These are phyloP conservation scores for Copidosoma aretas DNA, from an alignment of 2,888 invertebrate genomes.

Conservation along the genomic window DNA sequence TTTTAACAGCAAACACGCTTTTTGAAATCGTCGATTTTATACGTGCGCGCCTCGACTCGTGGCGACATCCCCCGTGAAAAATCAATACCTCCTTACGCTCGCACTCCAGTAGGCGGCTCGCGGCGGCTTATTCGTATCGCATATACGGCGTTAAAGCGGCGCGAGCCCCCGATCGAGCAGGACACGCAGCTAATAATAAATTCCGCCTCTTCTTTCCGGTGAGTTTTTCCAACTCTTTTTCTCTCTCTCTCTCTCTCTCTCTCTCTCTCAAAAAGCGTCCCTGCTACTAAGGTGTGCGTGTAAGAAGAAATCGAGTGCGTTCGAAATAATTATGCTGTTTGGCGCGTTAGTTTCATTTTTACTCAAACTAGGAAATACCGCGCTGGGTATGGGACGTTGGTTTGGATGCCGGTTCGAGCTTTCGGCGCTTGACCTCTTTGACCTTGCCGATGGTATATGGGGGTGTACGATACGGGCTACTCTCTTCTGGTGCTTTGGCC, in stretches of 20 bases:
- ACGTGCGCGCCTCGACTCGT: conserved; percentile 10
- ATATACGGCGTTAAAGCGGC: background rate
- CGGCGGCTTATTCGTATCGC: conserved; percentile 27
- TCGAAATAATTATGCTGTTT: background rate
- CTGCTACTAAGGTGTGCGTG: background rate
- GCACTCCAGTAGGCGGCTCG: background rate
- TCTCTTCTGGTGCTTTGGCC: background rate
- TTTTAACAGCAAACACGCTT: too few species aligned
- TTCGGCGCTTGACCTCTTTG: conserved; percentile 34
- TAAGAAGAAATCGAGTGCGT: background rate
- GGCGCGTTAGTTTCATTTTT: background rate
- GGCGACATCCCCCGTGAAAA: conserved; percentile 31
- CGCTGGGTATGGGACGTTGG: background rate
- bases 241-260: background rate
- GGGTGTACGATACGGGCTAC: background rate
- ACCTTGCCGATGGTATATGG: conserved; percentile 20
- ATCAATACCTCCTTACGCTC: conserved; percentile 21
- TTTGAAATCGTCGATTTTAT: too few species aligned
- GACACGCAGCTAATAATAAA: conserved; percentile 28
- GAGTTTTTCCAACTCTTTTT: background rate
- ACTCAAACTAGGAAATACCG: background rate
- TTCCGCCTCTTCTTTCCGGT: background rate
- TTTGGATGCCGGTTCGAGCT: background rate
- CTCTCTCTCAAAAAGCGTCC: background rate
- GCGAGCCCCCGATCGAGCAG: conserved; percentile 8